A percentile compares a stretch with the other conserved stretches of the same genome.
These are phyloP conservation scores for Philhelius pedissequus DNA, from an alignment of 2,888 invertebrate species.

Conservation along the genomic window DNA sequence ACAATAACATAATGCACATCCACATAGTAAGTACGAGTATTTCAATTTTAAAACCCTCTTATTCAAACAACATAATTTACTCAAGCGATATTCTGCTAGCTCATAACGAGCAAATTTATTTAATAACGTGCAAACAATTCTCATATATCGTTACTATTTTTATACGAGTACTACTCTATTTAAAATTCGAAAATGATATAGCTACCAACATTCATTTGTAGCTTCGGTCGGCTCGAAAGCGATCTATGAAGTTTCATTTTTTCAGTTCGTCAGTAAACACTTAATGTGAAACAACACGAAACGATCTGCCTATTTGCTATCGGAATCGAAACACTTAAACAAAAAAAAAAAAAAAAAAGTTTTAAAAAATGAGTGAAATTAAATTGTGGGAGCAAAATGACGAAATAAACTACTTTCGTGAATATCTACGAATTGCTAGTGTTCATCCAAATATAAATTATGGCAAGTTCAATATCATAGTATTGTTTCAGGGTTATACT, in stretches of 20 bases:
- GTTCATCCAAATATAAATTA: conserved; percentile 94
- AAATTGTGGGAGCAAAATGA: conserved; percentile 79
- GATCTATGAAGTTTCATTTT: conserved; percentile 19
- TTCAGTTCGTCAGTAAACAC: conserved; percentile 23
- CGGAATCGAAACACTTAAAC: background rate
- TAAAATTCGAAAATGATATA: background rate
- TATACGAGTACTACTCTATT: background rate
- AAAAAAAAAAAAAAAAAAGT: background rate
- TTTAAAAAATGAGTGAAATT: conserved; percentile 26
- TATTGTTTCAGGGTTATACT: too few relatives aligned
- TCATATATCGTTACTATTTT: background rate
- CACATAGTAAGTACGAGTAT: too few relatives aligned
- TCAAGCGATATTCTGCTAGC: background rate
- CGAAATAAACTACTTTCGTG: conserved; percentile 88
- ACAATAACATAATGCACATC: too few relatives aligned
- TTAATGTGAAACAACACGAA: conserved; percentile 30
- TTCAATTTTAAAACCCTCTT: too few relatives aligned
- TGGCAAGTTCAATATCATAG: conserved; percentile 80
- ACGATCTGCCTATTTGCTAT: background rate
- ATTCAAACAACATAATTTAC: too few relatives aligned
- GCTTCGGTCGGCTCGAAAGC: conserved; percentile 13
- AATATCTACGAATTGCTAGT: conserved; percentile 91
- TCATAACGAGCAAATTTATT: background rate
- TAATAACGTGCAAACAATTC: background rate
- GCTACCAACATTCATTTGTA: background rate